Evolutionary conservation across 1,140 invertebrate genomes (phyloP).

Genomic region (Pseudomyrmex cubaensis): DNA sequence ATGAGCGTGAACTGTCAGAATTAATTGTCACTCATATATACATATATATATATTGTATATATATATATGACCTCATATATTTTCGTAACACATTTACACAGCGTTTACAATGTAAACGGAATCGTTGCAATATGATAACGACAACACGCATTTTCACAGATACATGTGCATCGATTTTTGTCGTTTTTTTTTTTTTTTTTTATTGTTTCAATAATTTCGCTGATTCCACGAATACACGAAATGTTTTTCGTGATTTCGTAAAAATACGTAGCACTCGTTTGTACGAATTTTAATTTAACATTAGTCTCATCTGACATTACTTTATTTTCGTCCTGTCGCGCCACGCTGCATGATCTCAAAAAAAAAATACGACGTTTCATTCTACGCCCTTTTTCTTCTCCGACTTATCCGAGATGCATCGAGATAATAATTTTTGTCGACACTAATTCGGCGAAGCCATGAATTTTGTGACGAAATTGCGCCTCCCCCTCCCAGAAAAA

Average conservation of each 20-base stretch:
- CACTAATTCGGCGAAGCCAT: slow-evolving; percentile 43
- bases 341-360: slow-evolving; percentile 19
- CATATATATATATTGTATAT: background rate
- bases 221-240: no score
- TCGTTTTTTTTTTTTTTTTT: background rate
- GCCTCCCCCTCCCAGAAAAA: background rate
- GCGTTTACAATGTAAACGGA: background rate
- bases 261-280: background rate
- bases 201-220: background rate
- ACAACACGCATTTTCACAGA: slow-evolving; percentile 6
- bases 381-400: background rate
- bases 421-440: slow-evolving; percentile 55
- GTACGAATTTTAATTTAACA: slow-evolving; percentile 3
- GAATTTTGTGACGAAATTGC: slow-evolving; percentile 45
- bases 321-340: slow-evolving; percentile 26
- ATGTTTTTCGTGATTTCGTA: no score
- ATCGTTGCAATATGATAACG: slow-evolving; percentile 5
- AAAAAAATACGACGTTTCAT: slow-evolving; percentile 5
- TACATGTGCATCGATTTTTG: background rate
- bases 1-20: slow-evolving; percentile 1
- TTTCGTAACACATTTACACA: slow-evolving; percentile 50
- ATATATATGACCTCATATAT: slow-evolving; percentile 26
- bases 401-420: background rate
- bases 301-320: background rate
- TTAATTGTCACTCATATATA: slow-evolving; percentile 3